A percentile compares a stretch with the other conserved stretches of the same genome.
Conservation (phyloP, 53 echinoderm and acorn worm species). For the Echinarachnius parma region DNA sequence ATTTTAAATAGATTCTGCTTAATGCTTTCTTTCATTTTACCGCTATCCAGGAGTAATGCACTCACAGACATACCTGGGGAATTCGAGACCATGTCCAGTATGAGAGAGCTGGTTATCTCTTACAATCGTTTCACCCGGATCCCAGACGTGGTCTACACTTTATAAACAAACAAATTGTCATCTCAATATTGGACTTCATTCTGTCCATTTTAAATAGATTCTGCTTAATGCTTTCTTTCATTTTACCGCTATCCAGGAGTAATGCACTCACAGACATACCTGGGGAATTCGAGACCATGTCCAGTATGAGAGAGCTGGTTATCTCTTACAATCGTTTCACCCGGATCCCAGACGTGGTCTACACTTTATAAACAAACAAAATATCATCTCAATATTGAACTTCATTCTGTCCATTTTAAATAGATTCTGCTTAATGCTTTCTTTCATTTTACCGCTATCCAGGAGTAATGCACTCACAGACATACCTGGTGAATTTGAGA, state of each 20-base stretch:
- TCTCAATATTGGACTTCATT: too few species aligned
- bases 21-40: too few species aligned
- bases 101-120: conserved; percentile 76
- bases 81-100: conserved; percentile 49
- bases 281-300: conserved; percentile 58
- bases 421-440: too few species aligned
- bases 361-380: too few species aligned
- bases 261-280: conserved; percentile 70
- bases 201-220: too few species aligned
- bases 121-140: conserved; percentile 71
- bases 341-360: conserved; percentile 78
- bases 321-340: conserved; percentile 76
- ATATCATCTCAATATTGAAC: too few species aligned
- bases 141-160: conserved; percentile 77
- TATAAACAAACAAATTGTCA: too few species aligned
- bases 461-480: conserved; percentile 75
- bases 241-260: too few species aligned
- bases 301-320: conserved; percentile 60
- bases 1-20: too few species aligned
- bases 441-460: too few species aligned
- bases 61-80: conserved; percentile 65
- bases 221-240: too few species aligned
- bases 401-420: too few species aligned
- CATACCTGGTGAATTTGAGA: conserved; percentile 66
- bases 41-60: conserved; percentile 85